A percentile compares a stretch with the other conserved stretches of the same genome.
Evolutionary conservation across 2,888 invertebrate species (phyloP).

Genomic region (Melanargia galathea): DNA sequence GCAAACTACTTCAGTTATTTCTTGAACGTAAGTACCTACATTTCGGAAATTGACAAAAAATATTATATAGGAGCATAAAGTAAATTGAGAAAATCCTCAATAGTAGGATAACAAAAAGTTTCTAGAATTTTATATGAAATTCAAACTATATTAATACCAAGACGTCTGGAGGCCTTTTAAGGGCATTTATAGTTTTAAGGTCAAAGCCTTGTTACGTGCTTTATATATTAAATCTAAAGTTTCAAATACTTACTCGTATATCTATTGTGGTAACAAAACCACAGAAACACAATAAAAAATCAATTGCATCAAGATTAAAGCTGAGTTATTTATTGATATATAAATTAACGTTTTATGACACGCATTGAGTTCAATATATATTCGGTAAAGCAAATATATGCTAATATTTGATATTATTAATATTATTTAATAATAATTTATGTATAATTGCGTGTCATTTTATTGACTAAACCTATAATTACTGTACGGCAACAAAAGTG

Average conservation of each 20-base stretch:
- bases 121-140: neutral
- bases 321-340: neutral
- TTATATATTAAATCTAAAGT: slow-evolving; percentile 3
- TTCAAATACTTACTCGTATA: neutral
- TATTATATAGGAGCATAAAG: neutral
- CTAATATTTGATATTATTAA: too few species aligned
- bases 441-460: too few species aligned
- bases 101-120: neutral
- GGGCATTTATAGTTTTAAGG: slow-evolving; percentile 20
- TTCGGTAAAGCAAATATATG: too few species aligned
- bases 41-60: slow-evolving; percentile 4
- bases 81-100: neutral
- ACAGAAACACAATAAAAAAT: slow-evolving; percentile 9
- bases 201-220: slow-evolving; percentile 8
- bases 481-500: too few species aligned
- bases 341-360: too few species aligned
- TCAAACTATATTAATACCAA: neutral
- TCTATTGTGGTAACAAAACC: slow-evolving; percentile 14
- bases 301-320: neutral
- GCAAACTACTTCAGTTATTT: neutral
- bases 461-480: too few species aligned
- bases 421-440: too few species aligned
- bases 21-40: neutral
- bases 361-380: too few species aligned
- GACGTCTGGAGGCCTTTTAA: slow-evolving; percentile 29